These are phyloP conservation scores for Patiria miniata DNA, from an alignment of 35 echinoderm and acorn worm genomes.

Conservation along the genomic window DNA sequence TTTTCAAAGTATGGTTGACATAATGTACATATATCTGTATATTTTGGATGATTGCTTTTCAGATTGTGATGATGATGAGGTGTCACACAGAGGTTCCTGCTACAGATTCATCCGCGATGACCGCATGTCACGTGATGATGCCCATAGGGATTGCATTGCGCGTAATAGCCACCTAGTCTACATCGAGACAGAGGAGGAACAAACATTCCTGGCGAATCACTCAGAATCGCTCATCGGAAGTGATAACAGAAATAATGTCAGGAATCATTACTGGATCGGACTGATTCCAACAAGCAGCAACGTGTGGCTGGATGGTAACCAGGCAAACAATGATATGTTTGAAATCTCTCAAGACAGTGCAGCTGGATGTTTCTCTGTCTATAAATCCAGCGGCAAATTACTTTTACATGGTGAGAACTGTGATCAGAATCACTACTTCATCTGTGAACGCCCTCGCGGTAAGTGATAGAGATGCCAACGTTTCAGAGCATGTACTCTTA, in stretches of 20 bases:
- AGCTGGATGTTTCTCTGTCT: neutral
- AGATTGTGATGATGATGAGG: neutral
- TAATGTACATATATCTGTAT: too few species aligned
- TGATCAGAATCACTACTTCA: neutral
- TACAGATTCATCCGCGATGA: neutral
- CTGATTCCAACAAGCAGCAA: neutral
- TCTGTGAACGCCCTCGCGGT: neutral
- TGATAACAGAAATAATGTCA: neutral
- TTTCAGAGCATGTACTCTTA: too few species aligned
- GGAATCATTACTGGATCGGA: neutral
- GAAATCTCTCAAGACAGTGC: neutral
- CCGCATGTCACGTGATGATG: neutral
- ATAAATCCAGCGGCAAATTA: neutral
- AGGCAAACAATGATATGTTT: neutral
- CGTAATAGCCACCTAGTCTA: constrained; percentile 4
- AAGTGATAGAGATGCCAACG: too few species aligned
- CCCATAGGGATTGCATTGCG: neutral
- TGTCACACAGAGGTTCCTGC: neutral
- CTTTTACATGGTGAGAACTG: neutral
- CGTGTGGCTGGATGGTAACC: neutral
- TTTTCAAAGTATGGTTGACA: neutral
- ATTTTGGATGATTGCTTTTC: neutral
- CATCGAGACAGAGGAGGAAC: neutral
- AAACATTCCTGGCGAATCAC: neutral
- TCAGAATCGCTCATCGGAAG: too few species aligned